Evolutionary conservation across 2,797 vertebrate genomes (phyloP), one percentile per base, ranked within the genome.

Genomic region (Pelochelys cantorii): DNA sequence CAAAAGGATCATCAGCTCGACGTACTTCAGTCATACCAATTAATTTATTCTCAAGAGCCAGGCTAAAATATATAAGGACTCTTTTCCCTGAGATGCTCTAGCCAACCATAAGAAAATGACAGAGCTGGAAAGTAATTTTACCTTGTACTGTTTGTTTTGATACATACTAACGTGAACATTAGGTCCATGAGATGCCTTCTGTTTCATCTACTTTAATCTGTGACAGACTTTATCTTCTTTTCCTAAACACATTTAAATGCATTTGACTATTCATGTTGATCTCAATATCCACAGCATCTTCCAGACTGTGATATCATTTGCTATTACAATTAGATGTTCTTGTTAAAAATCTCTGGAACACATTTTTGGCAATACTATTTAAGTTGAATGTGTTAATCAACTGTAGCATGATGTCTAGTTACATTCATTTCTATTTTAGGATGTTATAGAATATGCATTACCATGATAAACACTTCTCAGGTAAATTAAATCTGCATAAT

Each of bases 281-380:
- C 82, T 88, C 65, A 57, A 56, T 88, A 84, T 65, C 17, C 52
- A 31, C 57, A 77, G 62, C 13, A 65, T 65, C 62, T 65, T 48
- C 80, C 79, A 91, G 56, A 80, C 82, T 37, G 68, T 65, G 68
- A 85, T 88, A 52, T 88, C 79, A 77, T 85, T 88, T 88, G 84
- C 86, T 92, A 81, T 77, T 85, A 88, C 57, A 25, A 59, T 85
- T 79, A 84, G 57, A 77, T 81, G 37, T 88, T 88, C 82, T 91
- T 87, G 85, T 87, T 79, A 92, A 68, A 88, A 90, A 65, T 74
- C 80, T 81, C 88, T 75, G 78, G 68, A 90, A 71, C 68, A 71
- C 68, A 20, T 71, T 37, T 60, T 81, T 81, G 79, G 83, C 48
- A 81, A 84, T 83, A 90, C 48, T 77, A 55, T 62, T 62, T 31